Conservation (phyloP, 1,140 invertebrate genomes). For the Lepeophtheirus salmonis region DNA sequence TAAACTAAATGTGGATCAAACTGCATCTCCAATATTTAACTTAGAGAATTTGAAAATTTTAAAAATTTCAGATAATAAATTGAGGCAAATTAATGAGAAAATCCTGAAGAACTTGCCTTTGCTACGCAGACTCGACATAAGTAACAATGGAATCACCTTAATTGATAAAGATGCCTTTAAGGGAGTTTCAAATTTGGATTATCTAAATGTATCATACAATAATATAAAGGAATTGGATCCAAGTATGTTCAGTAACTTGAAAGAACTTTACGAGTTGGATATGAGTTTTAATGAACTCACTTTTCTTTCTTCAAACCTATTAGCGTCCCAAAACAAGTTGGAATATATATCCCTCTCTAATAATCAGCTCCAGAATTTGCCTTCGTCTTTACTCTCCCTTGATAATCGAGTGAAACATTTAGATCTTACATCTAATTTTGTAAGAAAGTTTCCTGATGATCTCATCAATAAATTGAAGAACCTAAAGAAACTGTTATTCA, state of each 20-base stretch:
- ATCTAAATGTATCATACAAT: slow-evolving; percentile 56
- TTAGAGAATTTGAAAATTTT: slow-evolving; percentile 40
- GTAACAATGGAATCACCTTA: slow-evolving; percentile 26
- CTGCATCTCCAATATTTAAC: slow-evolving; percentile 10
- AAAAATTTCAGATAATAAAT: slow-evolving; percentile 40
- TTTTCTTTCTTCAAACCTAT: slow-evolving; percentile 34
- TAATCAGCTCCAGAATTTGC: slow-evolving; percentile 48
- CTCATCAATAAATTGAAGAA: slow-evolving; percentile 43
- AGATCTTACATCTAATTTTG: slow-evolving; percentile 52
- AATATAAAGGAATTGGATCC: slow-evolving; percentile 28
- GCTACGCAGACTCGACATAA: slow-evolving; percentile 34
- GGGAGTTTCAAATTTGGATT: slow-evolving; percentile 46
- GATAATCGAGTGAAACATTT: slow-evolving; percentile 30
- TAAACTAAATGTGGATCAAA: slow-evolving; percentile 24
- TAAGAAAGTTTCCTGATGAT: slow-evolving; percentile 45
- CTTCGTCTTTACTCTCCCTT: slow-evolving; percentile 26
- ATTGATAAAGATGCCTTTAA: slow-evolving; percentile 51
- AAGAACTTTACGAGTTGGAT: slow-evolving; percentile 54
- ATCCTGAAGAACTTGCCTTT: slow-evolving; percentile 51
- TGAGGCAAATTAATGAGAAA: slow-evolving; percentile 44
- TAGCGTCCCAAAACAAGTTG: slow-evolving; percentile 46
- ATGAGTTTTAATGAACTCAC: slow-evolving; percentile 49
- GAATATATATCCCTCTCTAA: slow-evolving; percentile 52
- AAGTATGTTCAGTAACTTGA: slow-evolving; percentile 45
- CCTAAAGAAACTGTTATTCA: slow-evolving; percentile 47